phyloP scores from a whole-genome alignment of 2,797 vertebrate species.

The Propithecus perrieri region DNA sequence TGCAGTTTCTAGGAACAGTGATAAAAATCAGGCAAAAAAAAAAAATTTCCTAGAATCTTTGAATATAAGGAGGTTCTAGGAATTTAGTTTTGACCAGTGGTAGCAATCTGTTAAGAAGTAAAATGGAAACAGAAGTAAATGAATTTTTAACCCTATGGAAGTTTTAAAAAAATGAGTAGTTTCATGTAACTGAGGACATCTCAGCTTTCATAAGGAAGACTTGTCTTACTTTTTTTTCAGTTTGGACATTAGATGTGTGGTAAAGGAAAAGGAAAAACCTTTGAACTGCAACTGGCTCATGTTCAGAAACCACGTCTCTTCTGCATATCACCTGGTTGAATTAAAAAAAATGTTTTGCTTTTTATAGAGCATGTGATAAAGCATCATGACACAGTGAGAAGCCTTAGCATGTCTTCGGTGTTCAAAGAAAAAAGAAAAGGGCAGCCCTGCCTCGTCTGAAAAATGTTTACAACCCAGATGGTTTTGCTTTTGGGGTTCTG shows the following conservation, averaged over 20 bases:
- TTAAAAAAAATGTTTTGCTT: constrained; percentile 75
- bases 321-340: constrained; percentile 69
- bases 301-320: constrained; percentile 77
- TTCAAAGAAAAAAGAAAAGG: constrained; percentile 78
- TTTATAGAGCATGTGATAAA: constrained; percentile 81
- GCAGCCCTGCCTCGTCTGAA: constrained; percentile 63
- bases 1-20: constrained; percentile 23
- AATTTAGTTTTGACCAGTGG: constrained; percentile 6
- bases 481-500: constrained; percentile 72
- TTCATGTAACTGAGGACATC: not conserved
- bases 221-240: constrained; percentile 53
- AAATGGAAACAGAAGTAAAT: not conserved
- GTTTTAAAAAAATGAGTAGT: not conserved
- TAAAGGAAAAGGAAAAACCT: not conserved
- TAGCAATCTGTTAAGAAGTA: not conserved
- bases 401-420: constrained; percentile 72
- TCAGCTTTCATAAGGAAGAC: not conserved
- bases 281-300: constrained; percentile 62
- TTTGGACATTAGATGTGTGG: constrained; percentile 54
- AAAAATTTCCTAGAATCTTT: constrained; percentile 39
- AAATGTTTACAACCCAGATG: constrained; percentile 72
- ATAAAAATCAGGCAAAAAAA: not conserved
- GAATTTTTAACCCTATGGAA: not conserved
- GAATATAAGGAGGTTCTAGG: constrained; percentile 40
- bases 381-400: constrained; percentile 80